Conservation (phyloP, 2,113 vertebrate genomes). For the Daubentonia madagascariensis region DNA sequence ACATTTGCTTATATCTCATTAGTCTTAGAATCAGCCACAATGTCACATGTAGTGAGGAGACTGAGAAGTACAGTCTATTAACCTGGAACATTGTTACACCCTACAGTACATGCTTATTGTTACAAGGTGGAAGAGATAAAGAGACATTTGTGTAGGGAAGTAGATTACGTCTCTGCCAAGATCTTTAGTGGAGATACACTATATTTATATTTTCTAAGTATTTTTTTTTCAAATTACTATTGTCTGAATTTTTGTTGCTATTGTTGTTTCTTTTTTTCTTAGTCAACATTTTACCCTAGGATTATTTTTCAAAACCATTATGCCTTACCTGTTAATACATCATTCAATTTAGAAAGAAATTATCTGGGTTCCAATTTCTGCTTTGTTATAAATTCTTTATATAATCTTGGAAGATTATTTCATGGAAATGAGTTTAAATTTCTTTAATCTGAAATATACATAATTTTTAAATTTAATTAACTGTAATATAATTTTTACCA, state of each 20-base stretch:
- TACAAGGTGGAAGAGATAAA: background rate
- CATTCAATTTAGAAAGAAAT: background rate
- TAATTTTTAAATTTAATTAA: background rate
- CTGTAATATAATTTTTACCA: background rate
- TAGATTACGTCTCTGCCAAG: background rate
- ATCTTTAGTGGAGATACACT: background rate
- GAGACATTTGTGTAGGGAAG: background rate
- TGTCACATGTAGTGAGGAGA: background rate
- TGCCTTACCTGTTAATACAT: background rate
- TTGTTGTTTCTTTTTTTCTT: background rate
- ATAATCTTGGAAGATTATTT: background rate
- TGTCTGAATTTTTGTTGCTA: background rate
- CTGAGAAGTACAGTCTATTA: background rate
- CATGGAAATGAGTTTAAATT: background rate
- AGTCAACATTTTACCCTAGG: background rate
- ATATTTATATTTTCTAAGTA: background rate
- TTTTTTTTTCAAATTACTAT: background rate
- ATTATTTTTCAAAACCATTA: background rate
- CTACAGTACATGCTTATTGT: accelerated
- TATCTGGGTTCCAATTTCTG: background rate
- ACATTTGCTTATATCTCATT: background rate
- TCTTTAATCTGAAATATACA: background rate
- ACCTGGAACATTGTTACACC: background rate
- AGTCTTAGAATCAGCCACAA: background rate
- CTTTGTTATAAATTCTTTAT: background rate